A percentile compares a stretch with the other conserved stretches of the same genome.
Evolutionary conservation across 2,888 invertebrate species (phyloP).

Genomic region (Tipula lateralis): DNA sequence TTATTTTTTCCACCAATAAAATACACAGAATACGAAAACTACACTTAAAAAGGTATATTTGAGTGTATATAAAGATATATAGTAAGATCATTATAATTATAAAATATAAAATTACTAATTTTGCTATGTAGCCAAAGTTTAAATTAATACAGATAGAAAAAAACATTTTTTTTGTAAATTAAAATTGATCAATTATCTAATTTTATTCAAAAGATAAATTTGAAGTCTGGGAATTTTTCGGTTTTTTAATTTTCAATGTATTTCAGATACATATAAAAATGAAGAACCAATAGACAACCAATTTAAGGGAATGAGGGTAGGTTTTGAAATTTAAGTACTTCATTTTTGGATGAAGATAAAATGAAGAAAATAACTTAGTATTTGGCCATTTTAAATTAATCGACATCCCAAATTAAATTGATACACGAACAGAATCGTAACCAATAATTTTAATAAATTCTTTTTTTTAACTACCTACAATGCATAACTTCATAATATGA

Average conservation of each 20-base stretch:
- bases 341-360: background rate
- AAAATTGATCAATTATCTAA: slow-evolving; percentile 24
- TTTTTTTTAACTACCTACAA: background rate
- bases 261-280: background rate
- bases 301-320: background rate
- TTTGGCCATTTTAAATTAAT: background rate
- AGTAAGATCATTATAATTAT: background rate
- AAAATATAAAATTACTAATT: background rate
- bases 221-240: background rate
- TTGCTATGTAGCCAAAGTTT: background rate
- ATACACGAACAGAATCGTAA: background rate
- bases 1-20: background rate
- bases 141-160: background rate
- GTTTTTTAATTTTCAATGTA: background rate
- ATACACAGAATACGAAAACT: background rate
- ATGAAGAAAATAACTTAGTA: background rate
- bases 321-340: background rate
- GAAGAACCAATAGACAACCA: background rate
- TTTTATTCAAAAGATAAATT: background rate
- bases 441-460: background rate
- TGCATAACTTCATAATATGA: background rate
- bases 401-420: background rate
- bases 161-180: background rate
- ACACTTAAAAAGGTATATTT: background rate
- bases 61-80: background rate